Percentiles rank a stretch among this genome's conserved stretches.
Evolutionary conservation across 2,888 invertebrate species (phyloP).

Genomic region (Sturmia bella): DNA sequence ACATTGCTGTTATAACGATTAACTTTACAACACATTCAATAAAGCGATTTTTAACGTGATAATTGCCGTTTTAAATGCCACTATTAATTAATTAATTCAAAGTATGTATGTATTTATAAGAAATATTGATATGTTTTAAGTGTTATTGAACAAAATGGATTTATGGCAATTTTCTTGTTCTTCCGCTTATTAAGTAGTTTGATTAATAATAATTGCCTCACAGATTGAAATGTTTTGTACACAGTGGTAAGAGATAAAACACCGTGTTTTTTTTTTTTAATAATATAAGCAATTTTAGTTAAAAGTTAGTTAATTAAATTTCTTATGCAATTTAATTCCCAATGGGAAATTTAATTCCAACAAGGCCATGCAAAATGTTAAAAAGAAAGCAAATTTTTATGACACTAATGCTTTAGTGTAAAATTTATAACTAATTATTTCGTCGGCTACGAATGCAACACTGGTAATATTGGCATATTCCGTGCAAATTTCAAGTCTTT

Average conservation of each 20-base stretch:
- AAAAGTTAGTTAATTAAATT: neutral
- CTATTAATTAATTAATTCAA: neutral
- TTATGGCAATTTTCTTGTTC: constrained; percentile 33
- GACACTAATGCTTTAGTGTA: too few species aligned
- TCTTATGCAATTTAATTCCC: too few species aligned
- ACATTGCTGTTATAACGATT: constrained; percentile 16
- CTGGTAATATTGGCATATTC: too few species aligned
- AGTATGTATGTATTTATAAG: neutral
- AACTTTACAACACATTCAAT: constrained; percentile 1
- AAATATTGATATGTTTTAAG: neutral
- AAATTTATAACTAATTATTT: too few species aligned
- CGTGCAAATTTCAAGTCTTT: too few species aligned
- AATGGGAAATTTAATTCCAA: too few species aligned
- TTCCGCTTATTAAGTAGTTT: constrained; percentile 57
- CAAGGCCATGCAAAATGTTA: too few species aligned
- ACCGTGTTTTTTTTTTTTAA: constrained; percentile 27
- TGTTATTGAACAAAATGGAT: constrained; percentile 35
- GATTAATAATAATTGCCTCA: constrained; percentile 27
- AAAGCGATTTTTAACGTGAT: constrained; percentile 30
- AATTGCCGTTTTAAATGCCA: constrained; percentile 18
- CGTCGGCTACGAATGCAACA: too few species aligned
- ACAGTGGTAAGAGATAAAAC: constrained; percentile 9
- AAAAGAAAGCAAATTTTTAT: too few species aligned
- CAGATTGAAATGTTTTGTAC: constrained; percentile 1
- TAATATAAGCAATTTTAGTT: constrained; percentile 34